These are phyloP conservation scores for Cataglyphis cursor DNA, from an alignment of 2,888 invertebrate genomes.

Conservation along the genomic window DNA sequence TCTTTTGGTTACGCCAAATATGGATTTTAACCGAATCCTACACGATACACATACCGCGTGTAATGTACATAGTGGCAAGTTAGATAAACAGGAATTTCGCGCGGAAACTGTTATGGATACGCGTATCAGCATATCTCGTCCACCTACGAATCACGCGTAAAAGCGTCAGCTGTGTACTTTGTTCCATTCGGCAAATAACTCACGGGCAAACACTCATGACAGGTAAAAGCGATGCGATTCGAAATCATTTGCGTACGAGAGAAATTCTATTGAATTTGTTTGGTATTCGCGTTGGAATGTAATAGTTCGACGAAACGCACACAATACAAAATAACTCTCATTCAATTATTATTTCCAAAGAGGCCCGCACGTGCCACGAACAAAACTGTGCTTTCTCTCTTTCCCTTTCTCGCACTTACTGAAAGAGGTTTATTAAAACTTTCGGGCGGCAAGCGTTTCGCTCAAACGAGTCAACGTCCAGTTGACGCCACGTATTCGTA, in stretches of 20 bases:
- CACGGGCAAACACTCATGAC: background rate
- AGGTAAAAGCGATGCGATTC: background rate
- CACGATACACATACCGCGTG: background rate
- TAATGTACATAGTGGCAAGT: background rate
- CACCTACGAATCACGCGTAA: conserved; percentile 27
- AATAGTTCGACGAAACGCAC: background rate
- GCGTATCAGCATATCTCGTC: conserved; percentile 38
- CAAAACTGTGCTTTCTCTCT: background rate
- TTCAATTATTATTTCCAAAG: background rate
- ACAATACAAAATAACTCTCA: background rate
- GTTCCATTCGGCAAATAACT: conserved; percentile 31
- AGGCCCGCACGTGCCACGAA: background rate
- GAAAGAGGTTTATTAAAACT: conserved; percentile 39
- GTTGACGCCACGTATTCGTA: conserved; percentile 3
- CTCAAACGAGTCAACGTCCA: background rate
- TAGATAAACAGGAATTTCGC: conserved; percentile 35
- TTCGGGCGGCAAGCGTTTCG: conserved; percentile 14
- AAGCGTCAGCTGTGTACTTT: conserved; percentile 7
- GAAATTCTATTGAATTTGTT: background rate
- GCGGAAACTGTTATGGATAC: conserved; percentile 29
- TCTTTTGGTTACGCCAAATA: background rate
- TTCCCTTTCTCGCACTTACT: background rate
- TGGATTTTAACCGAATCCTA: background rate
- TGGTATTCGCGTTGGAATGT: background rate
- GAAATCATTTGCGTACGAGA: background rate